Evolutionary conservation across 2,888 invertebrate species (phyloP).

Genomic region (Papilio protenor): DNA sequence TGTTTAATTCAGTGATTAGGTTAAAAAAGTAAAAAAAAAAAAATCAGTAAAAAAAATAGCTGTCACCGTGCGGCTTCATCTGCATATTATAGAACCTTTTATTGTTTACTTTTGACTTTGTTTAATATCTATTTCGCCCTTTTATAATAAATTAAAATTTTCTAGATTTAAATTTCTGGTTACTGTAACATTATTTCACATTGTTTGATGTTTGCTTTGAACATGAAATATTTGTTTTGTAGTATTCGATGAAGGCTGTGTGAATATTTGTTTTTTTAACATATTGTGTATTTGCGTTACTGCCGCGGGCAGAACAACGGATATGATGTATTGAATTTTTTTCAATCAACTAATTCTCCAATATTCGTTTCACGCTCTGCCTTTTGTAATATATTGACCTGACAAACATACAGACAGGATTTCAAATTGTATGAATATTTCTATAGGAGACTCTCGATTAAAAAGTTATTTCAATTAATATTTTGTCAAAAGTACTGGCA

Average conservation of each 20-base stretch:
- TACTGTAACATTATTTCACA: neutral
- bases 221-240: conserved; percentile 14
- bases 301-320: conserved; percentile 5
- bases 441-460: neutral
- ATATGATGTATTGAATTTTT: conserved; percentile 19
- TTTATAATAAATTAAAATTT: neutral
- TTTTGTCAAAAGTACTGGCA: no score
- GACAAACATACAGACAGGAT: neutral
- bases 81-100: no score
- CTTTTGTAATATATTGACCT: conserved; percentile 9
- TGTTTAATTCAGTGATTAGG: no score
- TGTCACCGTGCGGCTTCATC: no score
- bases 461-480: neutral
- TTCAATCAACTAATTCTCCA: conserved; percentile 16
- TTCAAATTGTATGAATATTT: conserved; percentile 10
- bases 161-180: neutral
- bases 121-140: no score
- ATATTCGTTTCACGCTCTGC: conserved; percentile 5
- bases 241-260: neutral
- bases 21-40: no score
- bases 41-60: no score
- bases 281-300: conserved; percentile 21
- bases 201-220: conserved; percentile 1
- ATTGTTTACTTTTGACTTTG: no score
- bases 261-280: neutral